Percentiles rank a stretch among this genome's conserved stretches.
Conservation (phyloP, 1,140 invertebrate genomes). For the Acromyrmex charruanus region DNA sequence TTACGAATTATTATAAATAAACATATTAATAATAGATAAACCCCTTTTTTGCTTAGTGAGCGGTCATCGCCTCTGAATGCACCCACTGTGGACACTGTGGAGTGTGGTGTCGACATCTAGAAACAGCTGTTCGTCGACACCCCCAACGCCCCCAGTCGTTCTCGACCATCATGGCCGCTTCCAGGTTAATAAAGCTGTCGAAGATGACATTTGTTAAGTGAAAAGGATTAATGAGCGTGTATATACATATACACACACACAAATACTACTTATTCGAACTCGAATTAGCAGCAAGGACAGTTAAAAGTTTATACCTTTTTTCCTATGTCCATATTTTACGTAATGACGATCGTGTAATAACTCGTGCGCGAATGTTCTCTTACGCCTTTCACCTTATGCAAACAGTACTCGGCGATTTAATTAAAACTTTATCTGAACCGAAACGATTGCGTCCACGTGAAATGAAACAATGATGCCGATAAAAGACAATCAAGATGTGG, state of each 20-base stretch:
- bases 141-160: conserved; percentile 57
- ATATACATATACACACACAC: neutral
- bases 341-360: conserved; percentile 64
- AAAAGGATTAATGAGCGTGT: conserved; percentile 63
- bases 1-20: no score
- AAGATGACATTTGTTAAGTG: conserved; percentile 75
- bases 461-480: conserved; percentile 92
- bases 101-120: conserved; percentile 71
- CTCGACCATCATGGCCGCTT: conserved; percentile 78
- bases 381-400: conserved; percentile 55
- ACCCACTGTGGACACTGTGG: neutral
- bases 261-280: conserved; percentile 31
- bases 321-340: conserved; percentile 40
- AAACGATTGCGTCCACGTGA: conserved; percentile 76
- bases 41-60: no score
- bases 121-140: conserved; percentile 79
- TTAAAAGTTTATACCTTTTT: conserved; percentile 14
- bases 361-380: conserved; percentile 64
- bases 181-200: conserved; percentile 72
- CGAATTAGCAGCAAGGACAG: conserved; percentile 41
- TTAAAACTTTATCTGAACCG: conserved; percentile 55
- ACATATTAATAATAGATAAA: no score
- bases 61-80: no score
- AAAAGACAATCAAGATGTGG: conserved; percentile 96
- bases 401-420: conserved; percentile 64